phyloP scores from a whole-genome alignment of 2,888 invertebrate genomes.

The Folsomia candida region DNA sequence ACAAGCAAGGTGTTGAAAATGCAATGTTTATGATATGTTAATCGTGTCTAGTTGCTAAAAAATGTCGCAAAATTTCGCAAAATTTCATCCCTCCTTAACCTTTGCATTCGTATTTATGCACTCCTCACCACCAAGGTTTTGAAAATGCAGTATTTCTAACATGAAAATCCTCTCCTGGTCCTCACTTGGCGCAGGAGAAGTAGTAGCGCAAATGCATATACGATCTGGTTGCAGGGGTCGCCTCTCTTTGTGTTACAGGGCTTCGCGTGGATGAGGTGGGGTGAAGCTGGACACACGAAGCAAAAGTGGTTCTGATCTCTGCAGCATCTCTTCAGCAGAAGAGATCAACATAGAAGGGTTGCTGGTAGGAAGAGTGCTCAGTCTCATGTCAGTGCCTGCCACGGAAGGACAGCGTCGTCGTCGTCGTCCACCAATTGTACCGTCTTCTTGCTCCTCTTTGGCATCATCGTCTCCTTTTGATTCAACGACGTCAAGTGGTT shows the following conservation, averaged over 20 bases:
- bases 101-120: no score
- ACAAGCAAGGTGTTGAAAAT: no score
- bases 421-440: not conserved
- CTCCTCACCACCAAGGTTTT: no score
- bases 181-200: not conserved
- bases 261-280: not conserved
- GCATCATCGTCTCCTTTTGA: not conserved
- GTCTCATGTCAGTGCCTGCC: not conserved
- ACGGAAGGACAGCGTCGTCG: not conserved
- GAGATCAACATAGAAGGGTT: not conserved
- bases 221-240: not conserved
- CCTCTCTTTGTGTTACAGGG: no score
- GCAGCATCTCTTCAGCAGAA: not conserved
- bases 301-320: not conserved
- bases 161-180: not conserved
- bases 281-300: constrained; percentile 6
- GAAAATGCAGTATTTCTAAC: no score
- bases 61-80: no score
- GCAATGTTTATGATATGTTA: no score
- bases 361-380: not conserved
- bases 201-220: not conserved
- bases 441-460: not conserved
- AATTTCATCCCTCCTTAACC: no score
- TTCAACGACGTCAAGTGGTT: no score
- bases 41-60: no score